Conservation (phyloP, 1,140 invertebrate species). For the Akabosia matsudoensis region DNA sequence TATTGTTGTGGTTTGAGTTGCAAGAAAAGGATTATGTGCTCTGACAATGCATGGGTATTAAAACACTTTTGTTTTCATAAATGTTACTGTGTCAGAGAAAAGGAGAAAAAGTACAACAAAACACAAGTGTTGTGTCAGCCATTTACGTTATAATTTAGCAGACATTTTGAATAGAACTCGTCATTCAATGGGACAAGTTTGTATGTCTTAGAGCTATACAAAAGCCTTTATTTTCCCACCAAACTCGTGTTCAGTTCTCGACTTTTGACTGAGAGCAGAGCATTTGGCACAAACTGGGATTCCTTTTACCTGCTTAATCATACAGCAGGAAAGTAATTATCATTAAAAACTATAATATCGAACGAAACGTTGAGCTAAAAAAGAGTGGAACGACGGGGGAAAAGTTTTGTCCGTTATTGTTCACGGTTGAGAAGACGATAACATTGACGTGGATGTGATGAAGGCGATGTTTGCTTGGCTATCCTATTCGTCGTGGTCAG, state of each 20-base stretch:
- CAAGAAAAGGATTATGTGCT: neutral
- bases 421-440: neutral
- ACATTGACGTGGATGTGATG: neutral
- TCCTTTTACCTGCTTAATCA: no score
- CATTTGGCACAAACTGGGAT: no score
- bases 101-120: neutral
- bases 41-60: neutral
- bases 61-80: no score
- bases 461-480: neutral
- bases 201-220: no score
- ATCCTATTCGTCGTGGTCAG: constrained; percentile 8
- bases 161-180: neutral
- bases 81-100: neutral
- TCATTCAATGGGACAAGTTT: neutral
- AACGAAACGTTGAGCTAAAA: neutral
- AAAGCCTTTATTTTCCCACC: no score
- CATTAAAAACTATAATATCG: neutral
- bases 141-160: neutral
- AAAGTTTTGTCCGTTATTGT: neutral
- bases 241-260: no score
- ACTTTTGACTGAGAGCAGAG: no score
- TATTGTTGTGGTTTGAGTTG: neutral
- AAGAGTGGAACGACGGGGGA: neutral
- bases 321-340: neutral
- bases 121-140: neutral